Evolutionary conservation across 2,888 invertebrate genomes (phyloP).

Genomic region (Lypha dubia): DNA sequence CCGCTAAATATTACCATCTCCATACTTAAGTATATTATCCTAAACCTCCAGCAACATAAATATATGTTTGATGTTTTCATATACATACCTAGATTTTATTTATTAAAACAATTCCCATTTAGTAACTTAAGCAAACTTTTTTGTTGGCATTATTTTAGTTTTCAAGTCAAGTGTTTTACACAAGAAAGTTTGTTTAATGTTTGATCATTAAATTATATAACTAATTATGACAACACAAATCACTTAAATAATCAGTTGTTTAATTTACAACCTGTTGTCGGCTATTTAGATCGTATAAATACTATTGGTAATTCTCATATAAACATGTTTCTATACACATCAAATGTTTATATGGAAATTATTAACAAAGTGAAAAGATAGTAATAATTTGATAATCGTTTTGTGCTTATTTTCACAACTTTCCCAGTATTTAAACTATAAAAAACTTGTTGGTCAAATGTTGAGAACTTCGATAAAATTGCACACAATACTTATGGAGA

Average conservation of each 20-base stretch:
- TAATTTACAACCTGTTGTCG: background rate
- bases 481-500: too few species aligned
- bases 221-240: background rate
- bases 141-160: background rate
- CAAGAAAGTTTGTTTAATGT: background rate
- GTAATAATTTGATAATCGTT: too few species aligned
- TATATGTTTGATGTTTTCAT: constrained; percentile 53
- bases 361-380: too few species aligned
- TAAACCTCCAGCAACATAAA: constrained; percentile 55
- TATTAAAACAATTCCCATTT: constrained; percentile 6
- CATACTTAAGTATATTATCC: constrained; percentile 29
- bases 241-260: background rate
- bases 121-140: constrained; percentile 1
- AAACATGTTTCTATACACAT: too few species aligned
- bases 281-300: too few species aligned
- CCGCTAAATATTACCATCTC: constrained; percentile 39
- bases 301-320: too few species aligned
- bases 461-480: too few species aligned
- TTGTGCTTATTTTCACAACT: too few species aligned
- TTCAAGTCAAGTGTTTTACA: background rate
- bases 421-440: too few species aligned
- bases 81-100: constrained; percentile 35
- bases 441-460: too few species aligned
- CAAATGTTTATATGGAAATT: too few species aligned
- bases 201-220: too few species aligned